Base-by-base conservation (phyloP, 1,140 invertebrate genomes). In the Procambarus virginalis region DNA sequence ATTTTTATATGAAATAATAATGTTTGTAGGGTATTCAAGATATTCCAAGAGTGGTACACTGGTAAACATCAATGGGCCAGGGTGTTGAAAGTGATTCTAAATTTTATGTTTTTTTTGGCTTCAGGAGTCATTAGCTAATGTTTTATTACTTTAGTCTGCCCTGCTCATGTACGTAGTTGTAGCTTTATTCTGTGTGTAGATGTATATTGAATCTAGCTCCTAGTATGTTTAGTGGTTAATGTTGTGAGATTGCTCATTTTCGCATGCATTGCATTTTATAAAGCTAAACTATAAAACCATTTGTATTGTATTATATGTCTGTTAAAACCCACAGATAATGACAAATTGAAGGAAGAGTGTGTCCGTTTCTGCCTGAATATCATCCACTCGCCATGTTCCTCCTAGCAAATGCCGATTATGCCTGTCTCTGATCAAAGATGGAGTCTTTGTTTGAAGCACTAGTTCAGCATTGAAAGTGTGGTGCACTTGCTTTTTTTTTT, bases 251-350 rank as follows among this genome's bases (percentile, higher is more conserved):
- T 45, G 10, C n/a, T 14, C 5, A 79, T 51, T 14, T 60, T 60
- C 46, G 80, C 68, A 68, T 82, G 49, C 34, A 22, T 78, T 49
- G 49, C 22, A 55, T 78, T 48, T 68, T 68, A 64, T 48, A 46
- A 1, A 60, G 5, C 12, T 77, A 5, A 60, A 78, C 51, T 77
- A 58, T 60, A 77, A 75, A 76, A 14, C 10, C 77, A 79, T n/a
- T 58, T 78, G 51, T 51, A 20, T 86, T 46, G 75, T 86, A 70
- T 86, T 77, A 86, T 45, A 46, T 73, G 34, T 58, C 78, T 73
- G 78, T 86, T 86, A 73, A 86, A 86, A 86, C 84, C 84, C 84
- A 77, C 84, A 86, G 84, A 86, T 86, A 86, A 86, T 86, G 84
- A 86, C 34, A 70, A 49, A 70, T 58, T 77, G 58, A 76, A 49